Evolutionary conservation across 2,113 vertebrate species (phyloP).

Genomic region (Sigmodon hispidus): DNA sequence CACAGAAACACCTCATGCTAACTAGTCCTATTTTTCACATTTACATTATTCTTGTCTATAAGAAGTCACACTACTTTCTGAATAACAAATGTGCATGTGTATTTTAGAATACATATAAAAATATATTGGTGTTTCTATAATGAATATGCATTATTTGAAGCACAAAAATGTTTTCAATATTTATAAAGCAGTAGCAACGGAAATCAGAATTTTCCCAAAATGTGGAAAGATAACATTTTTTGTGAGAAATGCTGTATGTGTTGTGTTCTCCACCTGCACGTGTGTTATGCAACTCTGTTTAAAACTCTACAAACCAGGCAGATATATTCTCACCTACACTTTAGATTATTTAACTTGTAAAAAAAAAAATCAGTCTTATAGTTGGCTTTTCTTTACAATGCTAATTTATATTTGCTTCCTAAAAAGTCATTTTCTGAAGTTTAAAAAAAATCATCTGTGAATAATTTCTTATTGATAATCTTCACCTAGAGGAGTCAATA

Average conservation of each 20-base stretch:
- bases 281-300: neutral
- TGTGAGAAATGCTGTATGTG: neutral
- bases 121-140: neutral
- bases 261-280: neutral
- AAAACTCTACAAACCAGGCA: neutral
- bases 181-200: slow-evolving; percentile 34
- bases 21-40: neutral
- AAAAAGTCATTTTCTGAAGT: neutral
- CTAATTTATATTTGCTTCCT: slow-evolving; percentile 45
- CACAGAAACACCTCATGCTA: neutral
- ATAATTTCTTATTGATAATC: slow-evolving; percentile 3
- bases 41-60: neutral
- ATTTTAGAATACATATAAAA: neutral
- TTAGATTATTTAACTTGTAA: neutral
- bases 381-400: neutral
- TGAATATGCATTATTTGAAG: neutral
- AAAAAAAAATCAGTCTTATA: slow-evolving; percentile 1
- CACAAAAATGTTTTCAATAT: slow-evolving; percentile 36
- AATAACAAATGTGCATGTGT: neutral
- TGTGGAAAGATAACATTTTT: neutral
- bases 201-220: neutral
- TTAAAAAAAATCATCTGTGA: neutral
- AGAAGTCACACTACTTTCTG: neutral
- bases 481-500: slow-evolving; percentile 63
- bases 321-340: neutral